Conservation (phyloP, 1,140 invertebrate species). For the Micrasema longulum region DNA sequence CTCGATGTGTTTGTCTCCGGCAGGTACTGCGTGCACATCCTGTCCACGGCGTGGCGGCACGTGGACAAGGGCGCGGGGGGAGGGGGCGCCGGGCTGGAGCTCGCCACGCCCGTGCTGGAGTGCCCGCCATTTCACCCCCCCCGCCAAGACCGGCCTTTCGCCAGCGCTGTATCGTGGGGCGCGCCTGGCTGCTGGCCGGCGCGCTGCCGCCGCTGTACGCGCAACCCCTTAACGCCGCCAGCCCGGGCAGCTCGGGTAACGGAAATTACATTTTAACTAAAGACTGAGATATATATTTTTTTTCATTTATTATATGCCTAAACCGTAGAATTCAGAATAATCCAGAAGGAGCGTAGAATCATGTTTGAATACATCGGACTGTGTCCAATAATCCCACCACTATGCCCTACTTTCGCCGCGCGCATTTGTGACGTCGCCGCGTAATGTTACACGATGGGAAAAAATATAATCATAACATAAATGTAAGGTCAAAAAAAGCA, state of each 20-base stretch:
- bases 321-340: too few relatives aligned
- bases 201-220: slow-evolving; percentile 79
- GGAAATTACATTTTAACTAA: too few relatives aligned
- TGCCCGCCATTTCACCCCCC: slow-evolving; percentile 55
- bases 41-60: slow-evolving; percentile 81
- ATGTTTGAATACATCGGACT: too few relatives aligned
- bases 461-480: too few relatives aligned
- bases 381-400: too few relatives aligned
- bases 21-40: slow-evolving; percentile 77
- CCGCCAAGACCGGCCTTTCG: slow-evolving; percentile 60
- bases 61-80: slow-evolving; percentile 67
- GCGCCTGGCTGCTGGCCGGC: slow-evolving; percentile 83
- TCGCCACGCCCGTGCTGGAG: slow-evolving; percentile 82
- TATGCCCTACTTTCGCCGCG: too few relatives aligned
- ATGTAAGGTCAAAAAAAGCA: too few relatives aligned
- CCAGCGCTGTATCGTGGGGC: slow-evolving; percentile 73
- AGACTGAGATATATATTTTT: too few relatives aligned
- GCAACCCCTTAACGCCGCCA: slow-evolving; percentile 62
- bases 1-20: slow-evolving; percentile 1
- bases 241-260: slow-evolving; percentile 51
- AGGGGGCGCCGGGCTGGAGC: slow-evolving; percentile 72
- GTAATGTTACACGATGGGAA: too few relatives aligned
- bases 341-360: too few relatives aligned
- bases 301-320: too few relatives aligned
- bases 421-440: too few relatives aligned